phyloP scores from a whole-genome alignment of 37 sponge, comb jelly and placozoan species.

The Cliona cf. orientalis region DNA sequence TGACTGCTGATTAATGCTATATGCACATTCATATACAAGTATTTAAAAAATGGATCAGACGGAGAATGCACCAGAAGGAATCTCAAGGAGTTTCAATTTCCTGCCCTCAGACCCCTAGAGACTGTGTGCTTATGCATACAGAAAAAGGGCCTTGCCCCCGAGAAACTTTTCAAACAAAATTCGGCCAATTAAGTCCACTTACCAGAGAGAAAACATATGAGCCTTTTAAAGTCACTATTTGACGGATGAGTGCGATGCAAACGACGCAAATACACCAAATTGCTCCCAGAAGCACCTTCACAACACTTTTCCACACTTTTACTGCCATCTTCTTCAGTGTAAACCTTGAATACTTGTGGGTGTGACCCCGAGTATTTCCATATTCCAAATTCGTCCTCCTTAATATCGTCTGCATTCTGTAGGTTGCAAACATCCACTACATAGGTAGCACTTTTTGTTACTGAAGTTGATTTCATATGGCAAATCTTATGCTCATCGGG shows the following conservation, averaged over 20 bases:
- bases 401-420: slow-evolving; percentile 43
- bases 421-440: slow-evolving; percentile 37
- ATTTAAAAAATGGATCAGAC: too few species aligned
- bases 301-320: slow-evolving; percentile 36
- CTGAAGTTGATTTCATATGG: background rate
- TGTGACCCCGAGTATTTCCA: slow-evolving; percentile 61
- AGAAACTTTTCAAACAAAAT: too few species aligned
- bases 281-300: slow-evolving; percentile 40
- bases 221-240: slow-evolving; percentile 38
- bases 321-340: slow-evolving; percentile 16
- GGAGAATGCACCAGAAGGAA: too few species aligned
- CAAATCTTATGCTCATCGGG: slow-evolving; percentile 35
- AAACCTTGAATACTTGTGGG: background rate
- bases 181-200: too few species aligned
- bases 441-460: slow-evolving; percentile 33
- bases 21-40: too few species aligned
- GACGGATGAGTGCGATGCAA: slow-evolving; percentile 57
- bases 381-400: slow-evolving; percentile 55
- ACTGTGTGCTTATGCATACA: too few species aligned
- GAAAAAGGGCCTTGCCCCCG: too few species aligned
- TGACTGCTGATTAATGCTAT: too few species aligned
- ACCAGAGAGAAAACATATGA: slow-evolving; percentile 49
- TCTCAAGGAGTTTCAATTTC: too few species aligned
- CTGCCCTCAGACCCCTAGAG: too few species aligned
- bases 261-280: slow-evolving; percentile 51